A percentile compares a stretch with the other conserved stretches of the same genome.
Evolutionary conservation across 1,140 invertebrate genomes (phyloP).

Genomic region (Hyles euphorbiae): DNA sequence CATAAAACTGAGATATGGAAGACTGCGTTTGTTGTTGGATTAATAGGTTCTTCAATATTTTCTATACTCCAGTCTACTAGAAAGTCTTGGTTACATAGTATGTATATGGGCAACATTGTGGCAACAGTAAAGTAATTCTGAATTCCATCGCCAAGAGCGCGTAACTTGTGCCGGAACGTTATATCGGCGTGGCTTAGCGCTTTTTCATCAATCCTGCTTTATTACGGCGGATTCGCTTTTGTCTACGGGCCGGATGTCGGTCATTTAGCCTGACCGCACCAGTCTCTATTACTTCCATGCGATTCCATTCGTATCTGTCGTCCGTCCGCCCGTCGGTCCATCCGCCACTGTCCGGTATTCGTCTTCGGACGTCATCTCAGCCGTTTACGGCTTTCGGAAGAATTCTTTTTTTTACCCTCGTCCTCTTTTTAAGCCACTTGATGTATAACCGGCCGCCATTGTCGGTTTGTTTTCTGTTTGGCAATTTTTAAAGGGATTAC

Average conservation of each 20-base stretch:
- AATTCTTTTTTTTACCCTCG: conserved; percentile 25
- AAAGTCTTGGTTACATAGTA: too few relatives aligned
- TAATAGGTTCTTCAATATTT: too few relatives aligned
- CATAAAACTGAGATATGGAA: too few relatives aligned
- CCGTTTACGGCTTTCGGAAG: conserved; percentile 31
- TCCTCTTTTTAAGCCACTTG: conserved; percentile 53
- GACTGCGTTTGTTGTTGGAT: too few relatives aligned
- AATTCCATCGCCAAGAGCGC: conserved; percentile 18
- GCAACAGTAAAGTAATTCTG: too few relatives aligned
- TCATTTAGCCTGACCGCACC: conserved; percentile 66
- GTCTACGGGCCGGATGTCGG: conserved; percentile 69
- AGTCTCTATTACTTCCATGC: conserved; percentile 60
- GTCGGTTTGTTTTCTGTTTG: conserved; percentile 68
- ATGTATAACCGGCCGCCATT: conserved; percentile 51
- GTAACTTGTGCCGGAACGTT: conserved; percentile 22
- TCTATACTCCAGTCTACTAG: too few relatives aligned
- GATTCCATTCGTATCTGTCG: conserved; percentile 71
- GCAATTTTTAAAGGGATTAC: conserved; percentile 73
- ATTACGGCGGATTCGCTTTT: conserved; percentile 74
- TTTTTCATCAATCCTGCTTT: conserved; percentile 77
- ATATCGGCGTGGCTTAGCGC: conserved; percentile 75
- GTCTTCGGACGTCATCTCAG: conserved; percentile 52
- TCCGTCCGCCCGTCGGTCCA: conserved; percentile 26
- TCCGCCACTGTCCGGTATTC: conserved; percentile 23
- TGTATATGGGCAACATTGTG: too few relatives aligned